Percentiles rank a stretch among this genome's conserved stretches.
phyloP scores from a whole-genome alignment of 1,140 invertebrate genomes.

The Euura lappo region DNA sequence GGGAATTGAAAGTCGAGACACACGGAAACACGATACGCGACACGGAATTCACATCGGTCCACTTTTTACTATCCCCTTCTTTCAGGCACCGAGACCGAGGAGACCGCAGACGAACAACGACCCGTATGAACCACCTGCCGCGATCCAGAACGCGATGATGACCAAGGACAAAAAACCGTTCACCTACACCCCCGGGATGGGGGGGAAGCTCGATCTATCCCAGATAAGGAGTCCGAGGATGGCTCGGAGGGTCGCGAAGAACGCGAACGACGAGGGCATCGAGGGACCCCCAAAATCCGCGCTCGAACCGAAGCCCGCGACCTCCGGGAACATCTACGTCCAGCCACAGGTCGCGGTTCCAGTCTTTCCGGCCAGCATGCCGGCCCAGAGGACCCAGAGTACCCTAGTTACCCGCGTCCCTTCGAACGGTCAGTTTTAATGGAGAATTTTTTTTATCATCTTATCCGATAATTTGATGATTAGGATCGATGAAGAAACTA shows the following conservation, averaged over 20 bases:
- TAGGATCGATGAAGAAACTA: too few relatives aligned
- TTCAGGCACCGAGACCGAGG: constrained; percentile 16
- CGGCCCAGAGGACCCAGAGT: constrained; percentile 36
- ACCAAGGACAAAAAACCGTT: constrained; percentile 95
- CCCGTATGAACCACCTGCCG: constrained; percentile 77
- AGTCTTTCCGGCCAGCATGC: constrained; percentile 69
- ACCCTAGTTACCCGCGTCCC: constrained; percentile 38
- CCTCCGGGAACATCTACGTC: constrained; percentile 50
- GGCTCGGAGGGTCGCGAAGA: constrained; percentile 77
- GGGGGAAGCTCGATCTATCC: constrained; percentile 83
- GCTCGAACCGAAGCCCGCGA: constrained; percentile 55
- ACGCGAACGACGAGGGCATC: constrained; percentile 67
- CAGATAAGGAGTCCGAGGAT: constrained; percentile 90
- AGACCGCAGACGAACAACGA: constrained; percentile 38
- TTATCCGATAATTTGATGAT: too few relatives aligned
- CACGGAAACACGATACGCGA: not conserved
- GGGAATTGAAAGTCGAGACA: constrained; percentile 9
- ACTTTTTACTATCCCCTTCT: not conserved
- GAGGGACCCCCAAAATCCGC: constrained; percentile 55
- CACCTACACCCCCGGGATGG: constrained; percentile 86
- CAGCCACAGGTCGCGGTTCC: constrained; percentile 74
- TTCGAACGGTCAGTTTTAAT: constrained; percentile 33
- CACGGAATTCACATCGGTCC: too few relatives aligned
- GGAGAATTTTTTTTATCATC: not conserved
- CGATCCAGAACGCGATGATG: constrained; percentile 92